Conservation (phyloP, 35 echinoderm and acorn worm genomes). For the Holothuria glaberrima region DNA sequence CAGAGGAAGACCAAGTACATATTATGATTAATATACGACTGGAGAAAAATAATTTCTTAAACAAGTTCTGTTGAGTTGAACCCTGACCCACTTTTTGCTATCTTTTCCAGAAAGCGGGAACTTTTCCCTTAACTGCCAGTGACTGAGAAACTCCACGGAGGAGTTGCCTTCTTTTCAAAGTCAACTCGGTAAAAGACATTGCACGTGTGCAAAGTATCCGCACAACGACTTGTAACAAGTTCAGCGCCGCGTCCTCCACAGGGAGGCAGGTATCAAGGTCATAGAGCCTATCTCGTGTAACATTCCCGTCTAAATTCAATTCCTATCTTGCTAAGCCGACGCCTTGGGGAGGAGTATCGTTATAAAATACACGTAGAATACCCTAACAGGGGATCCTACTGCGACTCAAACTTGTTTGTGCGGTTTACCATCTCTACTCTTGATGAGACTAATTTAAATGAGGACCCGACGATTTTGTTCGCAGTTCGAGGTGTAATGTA, state of each 20-base stretch:
- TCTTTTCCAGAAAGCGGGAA: too few relatives aligned
- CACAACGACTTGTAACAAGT: constrained; percentile 26
- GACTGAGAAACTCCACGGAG: too few relatives aligned
- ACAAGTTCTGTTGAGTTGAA: too few relatives aligned
- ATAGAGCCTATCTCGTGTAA: constrained; percentile 11
- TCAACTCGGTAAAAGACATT: too few relatives aligned
- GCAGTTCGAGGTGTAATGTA: constrained; percentile 17
- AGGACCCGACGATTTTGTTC: background rate
- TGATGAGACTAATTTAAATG: constrained; percentile 7
- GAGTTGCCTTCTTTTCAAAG: too few relatives aligned
- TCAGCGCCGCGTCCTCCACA: background rate
- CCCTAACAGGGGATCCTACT: constrained; percentile 19
- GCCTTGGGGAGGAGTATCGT: constrained; percentile 40
- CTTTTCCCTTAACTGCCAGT: too few relatives aligned
- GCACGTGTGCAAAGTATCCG: background rate
- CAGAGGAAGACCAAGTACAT: too few relatives aligned
- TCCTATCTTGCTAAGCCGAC: constrained; percentile 20
- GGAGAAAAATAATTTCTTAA: too few relatives aligned
- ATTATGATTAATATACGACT: too few relatives aligned
- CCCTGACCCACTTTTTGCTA: too few relatives aligned
- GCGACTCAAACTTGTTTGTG: constrained; percentile 47
- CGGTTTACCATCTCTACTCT: background rate
- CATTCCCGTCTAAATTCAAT: constrained; percentile 42
- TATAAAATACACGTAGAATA: constrained; percentile 7
- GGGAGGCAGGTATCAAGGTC: constrained; percentile 47